Percentiles rank a stretch among this genome's conserved stretches.
phyloP scores from a whole-genome alignment of 2,113 vertebrate genomes.

The Cryptotis parvus region DNA sequence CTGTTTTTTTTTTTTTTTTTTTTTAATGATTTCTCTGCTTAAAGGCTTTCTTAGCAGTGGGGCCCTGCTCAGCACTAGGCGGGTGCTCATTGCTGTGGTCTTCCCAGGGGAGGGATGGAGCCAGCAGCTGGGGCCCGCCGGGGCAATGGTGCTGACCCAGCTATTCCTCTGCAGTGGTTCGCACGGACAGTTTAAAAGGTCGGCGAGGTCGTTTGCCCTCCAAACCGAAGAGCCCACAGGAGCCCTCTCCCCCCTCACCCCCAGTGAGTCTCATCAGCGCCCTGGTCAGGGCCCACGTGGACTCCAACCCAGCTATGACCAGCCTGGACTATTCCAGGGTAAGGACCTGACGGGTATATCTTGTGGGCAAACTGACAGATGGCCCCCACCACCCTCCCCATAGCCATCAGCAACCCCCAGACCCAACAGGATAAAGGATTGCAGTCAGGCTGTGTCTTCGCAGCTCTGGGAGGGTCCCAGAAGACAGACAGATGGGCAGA shows the following conservation, averaged over 20 bases:
- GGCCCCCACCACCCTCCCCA: slow-evolving; percentile 72
- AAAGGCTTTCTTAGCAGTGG: slow-evolving; percentile 49
- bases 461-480: not conserved
- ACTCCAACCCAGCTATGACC: slow-evolving; percentile 99
- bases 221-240: slow-evolving; percentile 99
- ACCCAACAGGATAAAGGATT: not conserved
- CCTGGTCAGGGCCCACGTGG: slow-evolving; percentile 97
- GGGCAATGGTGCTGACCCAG: not conserved
- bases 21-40: slow-evolving; percentile 8
- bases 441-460: not conserved
- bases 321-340: slow-evolving; percentile 98
- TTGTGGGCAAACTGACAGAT: slow-evolving; percentile 61
- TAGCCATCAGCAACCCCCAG: not conserved
- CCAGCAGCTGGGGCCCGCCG: slow-evolving; percentile 27
- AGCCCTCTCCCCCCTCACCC: slow-evolving; percentile 96
- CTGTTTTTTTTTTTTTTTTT: too few relatives aligned
- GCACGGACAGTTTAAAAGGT: slow-evolving; percentile 98
- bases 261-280: slow-evolving; percentile 99
- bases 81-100: not conserved
- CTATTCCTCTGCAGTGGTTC: slow-evolving; percentile 92
- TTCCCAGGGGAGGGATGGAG: not conserved
- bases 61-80: not conserved
- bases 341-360: slow-evolving; percentile 85
- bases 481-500: not conserved
- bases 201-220: slow-evolving; percentile 97